These are phyloP conservation scores for Dinothrombium tinctorium DNA, from an alignment of 1,140 invertebrate species.

Conservation along the genomic window DNA sequence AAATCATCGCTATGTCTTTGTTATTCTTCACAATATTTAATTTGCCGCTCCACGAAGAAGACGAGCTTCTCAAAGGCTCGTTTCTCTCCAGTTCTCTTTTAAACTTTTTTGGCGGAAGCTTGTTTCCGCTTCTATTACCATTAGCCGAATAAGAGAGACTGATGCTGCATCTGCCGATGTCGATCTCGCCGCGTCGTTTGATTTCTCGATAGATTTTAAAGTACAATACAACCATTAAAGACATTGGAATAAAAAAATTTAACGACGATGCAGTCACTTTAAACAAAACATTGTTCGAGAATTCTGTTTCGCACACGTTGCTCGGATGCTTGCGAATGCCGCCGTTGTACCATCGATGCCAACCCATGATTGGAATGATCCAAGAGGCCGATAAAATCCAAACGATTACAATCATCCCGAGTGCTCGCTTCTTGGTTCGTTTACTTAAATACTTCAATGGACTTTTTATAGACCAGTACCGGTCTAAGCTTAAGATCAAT, in stretches of 20 bases:
- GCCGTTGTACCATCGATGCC: slow-evolving; percentile 20
- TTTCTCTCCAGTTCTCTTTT: too few species aligned
- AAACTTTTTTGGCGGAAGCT: too few species aligned
- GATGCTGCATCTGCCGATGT: slow-evolving; percentile 16
- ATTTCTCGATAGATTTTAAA: slow-evolving; percentile 29
- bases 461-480: slow-evolving; percentile 32
- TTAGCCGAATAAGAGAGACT: too few species aligned
- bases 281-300: slow-evolving; percentile 26
- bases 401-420: slow-evolving; percentile 28
- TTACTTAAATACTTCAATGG: slow-evolving; percentile 33
- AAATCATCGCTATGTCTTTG: too few species aligned
- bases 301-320: slow-evolving; percentile 25
- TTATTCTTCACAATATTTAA: too few species aligned
- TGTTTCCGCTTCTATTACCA: too few species aligned
- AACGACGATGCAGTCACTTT: slow-evolving; percentile 29
- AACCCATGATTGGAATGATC: slow-evolving; percentile 28
- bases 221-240: slow-evolving; percentile 29
- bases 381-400: slow-evolving; percentile 28
- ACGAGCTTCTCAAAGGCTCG: too few species aligned
- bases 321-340: slow-evolving; percentile 12
- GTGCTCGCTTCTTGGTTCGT: slow-evolving; percentile 30
- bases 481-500: slow-evolving; percentile 25
- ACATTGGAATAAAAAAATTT: slow-evolving; percentile 31
- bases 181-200: slow-evolving; percentile 24
- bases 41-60: too few species aligned